These are phyloP conservation scores for Karalla daura DNA, from an alignment of 2,797 vertebrate species.

Conservation along the genomic window DNA sequence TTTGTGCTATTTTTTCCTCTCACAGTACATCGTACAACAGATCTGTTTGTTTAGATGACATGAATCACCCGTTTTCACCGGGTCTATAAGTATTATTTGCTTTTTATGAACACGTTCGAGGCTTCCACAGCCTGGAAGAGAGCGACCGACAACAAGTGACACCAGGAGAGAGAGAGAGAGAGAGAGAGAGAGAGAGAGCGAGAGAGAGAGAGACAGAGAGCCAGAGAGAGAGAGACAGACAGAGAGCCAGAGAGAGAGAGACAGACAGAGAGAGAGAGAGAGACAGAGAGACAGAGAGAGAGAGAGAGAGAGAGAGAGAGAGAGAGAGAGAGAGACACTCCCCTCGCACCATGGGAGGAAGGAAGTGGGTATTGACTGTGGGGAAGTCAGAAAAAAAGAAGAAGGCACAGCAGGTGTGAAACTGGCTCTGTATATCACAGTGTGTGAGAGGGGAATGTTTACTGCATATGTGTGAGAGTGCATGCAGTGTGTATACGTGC, in stretches of 20 bases:
- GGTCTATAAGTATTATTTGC: no score
- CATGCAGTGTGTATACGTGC: background rate
- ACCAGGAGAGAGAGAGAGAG: background rate
- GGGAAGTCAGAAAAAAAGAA: conserved; percentile 10
- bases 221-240: background rate
- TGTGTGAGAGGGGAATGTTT: conserved; percentile 4
- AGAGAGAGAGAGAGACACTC: conserved; percentile 2
- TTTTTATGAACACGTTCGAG: no score
- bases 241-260: background rate
- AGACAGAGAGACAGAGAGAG: background rate
- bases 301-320: conserved; percentile 3
- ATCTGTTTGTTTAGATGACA: no score
- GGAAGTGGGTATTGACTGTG: conserved; percentile 55
- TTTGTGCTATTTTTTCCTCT: background rate
- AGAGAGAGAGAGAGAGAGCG: background rate
- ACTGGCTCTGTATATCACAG: conserved; percentile 1
- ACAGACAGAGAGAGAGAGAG: conserved; percentile 7
- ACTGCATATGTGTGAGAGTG: background rate
- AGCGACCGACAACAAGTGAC: conserved; percentile 5
- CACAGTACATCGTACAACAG: background rate
- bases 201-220: conserved; percentile 5
- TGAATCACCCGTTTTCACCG: no score
- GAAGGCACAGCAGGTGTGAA: conserved; percentile 41
- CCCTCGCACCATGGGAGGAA: conserved; percentile 52
- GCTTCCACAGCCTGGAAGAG: background rate